phyloP scores from a whole-genome alignment of 2,113 vertebrate species.

The Oncorhynchus gorbuscha region DNA sequence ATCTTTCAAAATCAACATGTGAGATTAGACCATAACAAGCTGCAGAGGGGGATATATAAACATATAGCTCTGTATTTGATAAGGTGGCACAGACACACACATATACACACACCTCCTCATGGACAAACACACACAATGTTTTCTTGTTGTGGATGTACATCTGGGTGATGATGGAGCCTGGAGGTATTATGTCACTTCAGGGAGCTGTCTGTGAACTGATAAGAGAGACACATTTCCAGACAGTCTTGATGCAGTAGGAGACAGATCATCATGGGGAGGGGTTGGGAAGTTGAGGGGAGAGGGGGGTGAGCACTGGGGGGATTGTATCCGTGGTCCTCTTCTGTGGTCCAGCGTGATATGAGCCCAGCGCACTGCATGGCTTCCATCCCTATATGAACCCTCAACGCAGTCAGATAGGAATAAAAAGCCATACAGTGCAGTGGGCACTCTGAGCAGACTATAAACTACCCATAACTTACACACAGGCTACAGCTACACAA shows the following conservation, averaged over 20 bases:
- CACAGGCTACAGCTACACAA: neutral
- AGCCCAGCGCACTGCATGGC: constrained; percentile 87
- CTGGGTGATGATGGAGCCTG: neutral
- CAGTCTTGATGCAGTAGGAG: constrained; percentile 66
- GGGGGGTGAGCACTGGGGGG: neutral
- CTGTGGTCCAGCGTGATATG: constrained; percentile 49
- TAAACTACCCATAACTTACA: constrained; percentile 15
- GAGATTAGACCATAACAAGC: neutral
- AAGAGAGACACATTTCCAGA: constrained; percentile 67
- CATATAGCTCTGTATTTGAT: neutral
- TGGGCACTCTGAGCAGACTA: constrained; percentile 49
- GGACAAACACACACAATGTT: neutral
- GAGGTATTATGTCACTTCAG: constrained; percentile 65
- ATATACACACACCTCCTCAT: no score
- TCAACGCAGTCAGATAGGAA: constrained; percentile 97
- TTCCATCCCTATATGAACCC: constrained; percentile 99
- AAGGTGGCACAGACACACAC: neutral
- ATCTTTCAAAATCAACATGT: no score
- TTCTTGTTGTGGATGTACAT: neutral
- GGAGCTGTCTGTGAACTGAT: constrained; percentile 72
- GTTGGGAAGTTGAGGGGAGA: neutral
- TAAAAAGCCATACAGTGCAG: constrained; percentile 98
- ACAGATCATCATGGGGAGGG: constrained; percentile 6
- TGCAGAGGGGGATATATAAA: neutral
- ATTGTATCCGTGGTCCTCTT: constrained; percentile 18